Conservation (phyloP, 2,797 vertebrate genomes). For the Nothura maculosa region DNA sequence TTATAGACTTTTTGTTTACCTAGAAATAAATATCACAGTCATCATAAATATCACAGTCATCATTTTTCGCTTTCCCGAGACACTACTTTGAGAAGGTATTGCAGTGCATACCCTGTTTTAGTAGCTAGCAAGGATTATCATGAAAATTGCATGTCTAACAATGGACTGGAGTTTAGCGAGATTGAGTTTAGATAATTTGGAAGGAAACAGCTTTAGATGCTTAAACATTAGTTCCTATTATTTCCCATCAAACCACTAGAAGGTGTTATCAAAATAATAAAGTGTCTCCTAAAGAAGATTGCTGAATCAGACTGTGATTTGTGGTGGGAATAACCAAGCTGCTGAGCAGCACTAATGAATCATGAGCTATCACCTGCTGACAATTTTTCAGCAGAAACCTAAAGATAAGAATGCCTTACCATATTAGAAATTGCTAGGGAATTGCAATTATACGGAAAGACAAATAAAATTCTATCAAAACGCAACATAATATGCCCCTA, state of each 20-base stretch:
- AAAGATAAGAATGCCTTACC: background rate
- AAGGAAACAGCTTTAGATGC: background rate
- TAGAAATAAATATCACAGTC: background rate
- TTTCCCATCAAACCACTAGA: background rate
- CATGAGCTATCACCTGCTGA: background rate
- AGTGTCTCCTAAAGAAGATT: background rate
- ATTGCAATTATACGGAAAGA: background rate
- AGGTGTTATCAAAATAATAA: conserved; percentile 20
- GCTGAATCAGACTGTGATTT: conserved; percentile 5
- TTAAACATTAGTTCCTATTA: background rate
- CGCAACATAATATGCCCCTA: background rate
- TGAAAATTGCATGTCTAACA: background rate
- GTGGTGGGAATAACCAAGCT: background rate
- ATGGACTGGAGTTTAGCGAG: background rate
- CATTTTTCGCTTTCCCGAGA: background rate
- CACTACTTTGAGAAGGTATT: background rate
- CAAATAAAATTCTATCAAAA: background rate
- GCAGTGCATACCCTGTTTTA: background rate
- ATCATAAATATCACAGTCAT: too few species aligned
- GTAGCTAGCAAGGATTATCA: background rate
- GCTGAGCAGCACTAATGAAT: background rate
- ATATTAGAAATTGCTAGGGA: background rate
- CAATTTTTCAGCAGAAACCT: background rate
- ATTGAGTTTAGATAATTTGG: background rate
- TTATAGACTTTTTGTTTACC: background rate